These are phyloP conservation scores for Hypomesus transpacificus DNA, from an alignment of 2,113 vertebrate genomes.

Conservation along the genomic window DNA sequence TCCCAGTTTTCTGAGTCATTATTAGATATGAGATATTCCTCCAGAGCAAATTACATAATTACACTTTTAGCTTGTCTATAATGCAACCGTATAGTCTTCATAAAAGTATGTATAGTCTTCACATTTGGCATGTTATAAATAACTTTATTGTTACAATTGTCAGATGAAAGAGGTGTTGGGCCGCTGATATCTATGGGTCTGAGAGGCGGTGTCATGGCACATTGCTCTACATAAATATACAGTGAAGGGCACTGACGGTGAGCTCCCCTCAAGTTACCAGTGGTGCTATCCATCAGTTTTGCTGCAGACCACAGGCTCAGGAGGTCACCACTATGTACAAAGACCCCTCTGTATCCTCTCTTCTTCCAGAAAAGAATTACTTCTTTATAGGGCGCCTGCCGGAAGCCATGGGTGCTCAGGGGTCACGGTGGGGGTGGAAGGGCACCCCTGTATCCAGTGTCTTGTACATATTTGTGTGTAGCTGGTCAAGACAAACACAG, in stretches of 20 bases:
- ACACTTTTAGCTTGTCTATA: not conserved
- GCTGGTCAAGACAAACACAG: conserved; percentile 1
- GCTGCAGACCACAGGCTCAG: conserved; percentile 32
- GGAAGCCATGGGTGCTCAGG: not conserved
- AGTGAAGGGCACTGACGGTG: conserved; percentile 19
- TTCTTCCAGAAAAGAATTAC: conserved; percentile 15
- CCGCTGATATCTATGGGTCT: conserved; percentile 27
- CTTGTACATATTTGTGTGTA: not conserved
- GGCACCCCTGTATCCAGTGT: not conserved
- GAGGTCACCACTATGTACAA: conserved; percentile 43
- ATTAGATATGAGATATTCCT: too few relatives aligned
- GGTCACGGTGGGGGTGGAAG: too few relatives aligned
- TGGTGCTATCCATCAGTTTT: conserved; percentile 37
- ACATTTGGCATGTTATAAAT: too few relatives aligned
- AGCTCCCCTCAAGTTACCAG: conserved; percentile 24
- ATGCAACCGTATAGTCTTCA: not conserved
- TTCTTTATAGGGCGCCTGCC: not conserved
- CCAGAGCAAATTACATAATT: too few relatives aligned
- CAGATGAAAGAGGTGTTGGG: conserved; percentile 9
- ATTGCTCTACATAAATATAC: conserved; percentile 48
- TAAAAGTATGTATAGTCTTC: too few relatives aligned
- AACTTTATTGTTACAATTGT: too few relatives aligned
- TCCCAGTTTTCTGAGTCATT: too few relatives aligned
- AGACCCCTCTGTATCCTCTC: conserved; percentile 34
- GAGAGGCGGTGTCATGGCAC: conserved; percentile 28